phyloP scores from a whole-genome alignment of 2,888 invertebrate species.

The Pollenia angustigena region DNA sequence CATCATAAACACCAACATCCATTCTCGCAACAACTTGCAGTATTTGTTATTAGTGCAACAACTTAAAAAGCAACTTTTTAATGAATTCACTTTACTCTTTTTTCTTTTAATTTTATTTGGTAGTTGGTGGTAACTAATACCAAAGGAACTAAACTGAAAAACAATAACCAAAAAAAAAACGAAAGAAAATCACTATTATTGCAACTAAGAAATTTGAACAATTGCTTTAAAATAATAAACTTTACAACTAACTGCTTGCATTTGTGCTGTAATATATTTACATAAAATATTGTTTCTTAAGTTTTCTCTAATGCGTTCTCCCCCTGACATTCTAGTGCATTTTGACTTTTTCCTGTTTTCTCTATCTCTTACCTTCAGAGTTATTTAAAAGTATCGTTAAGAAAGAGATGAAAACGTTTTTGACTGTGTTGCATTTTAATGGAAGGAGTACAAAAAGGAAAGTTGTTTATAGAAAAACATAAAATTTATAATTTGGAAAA shows the following conservation, averaged over 20 bases:
- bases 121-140: constrained; percentile 12
- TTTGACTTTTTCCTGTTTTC: background rate
- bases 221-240: constrained; percentile 37
- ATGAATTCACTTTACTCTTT: constrained; percentile 61
- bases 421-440: background rate
- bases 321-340: background rate
- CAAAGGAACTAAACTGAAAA: background rate
- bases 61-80: constrained; percentile 41
- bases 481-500: background rate
- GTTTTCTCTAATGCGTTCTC: constrained; percentile 20
- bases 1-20: constrained; percentile 8
- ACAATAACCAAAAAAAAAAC: background rate
- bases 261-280: constrained; percentile 25
- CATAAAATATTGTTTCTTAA: constrained; percentile 46
- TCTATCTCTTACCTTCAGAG: background rate
- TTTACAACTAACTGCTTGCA: constrained; percentile 11
- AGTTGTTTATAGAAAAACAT: background rate
- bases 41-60: background rate
- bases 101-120: background rate
- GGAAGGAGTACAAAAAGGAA: background rate
- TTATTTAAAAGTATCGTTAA: background rate
- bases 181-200: background rate
- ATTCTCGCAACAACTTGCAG: background rate
- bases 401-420: background rate
- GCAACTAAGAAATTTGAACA: constrained; percentile 17